Evolutionary conservation across 1,140 invertebrate genomes (phyloP), one percentile per base, ranked within the genome.

Genomic region (Bombyx mori): DNA sequence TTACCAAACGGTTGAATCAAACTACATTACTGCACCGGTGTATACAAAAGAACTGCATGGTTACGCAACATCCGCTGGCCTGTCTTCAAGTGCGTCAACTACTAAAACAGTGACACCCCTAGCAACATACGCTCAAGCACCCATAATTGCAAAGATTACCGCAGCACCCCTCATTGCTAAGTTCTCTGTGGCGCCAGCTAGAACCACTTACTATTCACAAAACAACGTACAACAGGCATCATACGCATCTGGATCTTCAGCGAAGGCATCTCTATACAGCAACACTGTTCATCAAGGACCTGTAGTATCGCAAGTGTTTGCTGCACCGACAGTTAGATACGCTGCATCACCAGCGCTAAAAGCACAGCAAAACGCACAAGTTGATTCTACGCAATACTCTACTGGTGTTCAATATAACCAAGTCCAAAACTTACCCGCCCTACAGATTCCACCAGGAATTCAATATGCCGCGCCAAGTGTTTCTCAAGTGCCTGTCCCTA

Each of bases 61-160:
- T 45, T 88, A 88, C 60, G 73, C 79, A 8, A 88, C 86, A 6
- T 86, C 88, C 6, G 82, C 78, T 44, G 88, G 85, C 12, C 62
- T 88, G 1, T 89, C 88, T 7, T 68, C 74, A 18, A 74, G 68
- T 6, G 62, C 66, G 18, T 56, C 73, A 2, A 57, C 60, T 44
- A 56, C 62, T 2, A 73, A 68, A 64, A 79, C 73, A 43, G 73
- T 82, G 3, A 73, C 63, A 35, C 81, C 82, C 0, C 69, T 71
- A 46, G 72, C 81, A 8, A 85, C 79, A 42, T 88, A 88, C 52
- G 84, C 84, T 9, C 86, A 86, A 67, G 80, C 85, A 9, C 85
- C 88, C 3, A 82, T 88, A n/a, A 76, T 89, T 42, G 77, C 84
- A 6, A 89, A 89, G 73, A 66, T 88, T 9, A 87, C 84, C 8